Percentiles rank a stretch among this genome's conserved stretches.
Conservation (phyloP, 2,888 invertebrate genomes). For the Boloria euphrosyne region DNA sequence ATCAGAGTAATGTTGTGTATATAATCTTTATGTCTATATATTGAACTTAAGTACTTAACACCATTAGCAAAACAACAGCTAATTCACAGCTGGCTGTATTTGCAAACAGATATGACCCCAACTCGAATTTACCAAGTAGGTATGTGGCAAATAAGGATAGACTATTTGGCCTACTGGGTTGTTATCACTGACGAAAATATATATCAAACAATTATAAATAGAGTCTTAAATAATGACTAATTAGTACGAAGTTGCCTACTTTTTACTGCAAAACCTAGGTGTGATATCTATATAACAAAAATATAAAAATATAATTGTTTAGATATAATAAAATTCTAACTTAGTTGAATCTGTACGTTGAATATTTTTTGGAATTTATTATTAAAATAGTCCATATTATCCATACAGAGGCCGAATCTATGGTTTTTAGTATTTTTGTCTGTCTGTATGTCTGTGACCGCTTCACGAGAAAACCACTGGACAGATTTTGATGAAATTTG, state of each 20-base stretch:
- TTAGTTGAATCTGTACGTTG: no score
- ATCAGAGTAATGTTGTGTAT: conserved; percentile 48
- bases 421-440: no score
- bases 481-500: no score
- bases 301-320: no score
- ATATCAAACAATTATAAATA: not conserved
- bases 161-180: conserved; percentile 1
- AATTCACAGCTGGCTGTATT: not conserved
- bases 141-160: conserved; percentile 5
- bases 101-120: conserved; percentile 8
- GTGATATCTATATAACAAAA: no score
- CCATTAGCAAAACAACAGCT: conserved; percentile 16
- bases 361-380: no score
- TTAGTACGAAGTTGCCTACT: not conserved
- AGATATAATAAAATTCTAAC: no score
- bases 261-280: not conserved
- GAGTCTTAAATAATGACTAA: not conserved
- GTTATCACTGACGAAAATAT: conserved; percentile 10
- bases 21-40: conserved; percentile 40
- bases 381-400: no score
- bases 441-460: no score
- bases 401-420: no score
- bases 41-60: conserved; percentile 19
- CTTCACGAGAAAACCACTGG: no score
- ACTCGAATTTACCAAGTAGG: conserved; percentile 10